A percentile compares a stretch with the other conserved stretches of the same genome.
These are phyloP conservation scores for Tetramorium bicarinatum DNA, from an alignment of 2,888 invertebrate species.

Conservation along the genomic window DNA sequence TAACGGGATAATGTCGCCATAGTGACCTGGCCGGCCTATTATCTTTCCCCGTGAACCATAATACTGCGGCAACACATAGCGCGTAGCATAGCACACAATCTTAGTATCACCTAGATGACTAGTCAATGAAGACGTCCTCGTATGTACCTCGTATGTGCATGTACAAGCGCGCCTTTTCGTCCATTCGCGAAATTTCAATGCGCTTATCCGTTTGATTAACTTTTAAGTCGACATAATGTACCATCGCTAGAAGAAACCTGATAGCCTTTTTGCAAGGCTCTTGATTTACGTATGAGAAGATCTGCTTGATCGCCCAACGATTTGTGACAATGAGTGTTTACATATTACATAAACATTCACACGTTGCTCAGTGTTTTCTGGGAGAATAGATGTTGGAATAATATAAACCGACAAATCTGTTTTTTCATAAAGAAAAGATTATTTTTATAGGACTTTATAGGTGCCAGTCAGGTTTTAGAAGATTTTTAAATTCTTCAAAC, in stretches of 20 bases:
- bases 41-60: constrained; percentile 72
- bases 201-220: background rate
- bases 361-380: background rate
- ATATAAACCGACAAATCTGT: background rate
- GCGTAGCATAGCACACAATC: constrained; percentile 44
- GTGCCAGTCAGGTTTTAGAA: background rate
- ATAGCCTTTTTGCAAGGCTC: background rate
- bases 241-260: background rate
- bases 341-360: background rate
- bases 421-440: background rate
- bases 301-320: background rate
- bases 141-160: constrained; percentile 24
- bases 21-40: constrained; percentile 77
- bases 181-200: background rate
- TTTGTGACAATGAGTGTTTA: background rate
- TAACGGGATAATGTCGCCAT: constrained; percentile 79
- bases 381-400: background rate
- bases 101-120: constrained; percentile 67
- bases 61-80: constrained; percentile 58
- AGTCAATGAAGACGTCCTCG: constrained; percentile 45
- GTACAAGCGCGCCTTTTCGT: background rate
- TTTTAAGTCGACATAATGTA: background rate
- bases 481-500: background rate
- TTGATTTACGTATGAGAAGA: background rate
- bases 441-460: background rate